Base-by-base conservation (phyloP, 2,797 vertebrate genomes). In the Chloroceryle inda region DNA sequence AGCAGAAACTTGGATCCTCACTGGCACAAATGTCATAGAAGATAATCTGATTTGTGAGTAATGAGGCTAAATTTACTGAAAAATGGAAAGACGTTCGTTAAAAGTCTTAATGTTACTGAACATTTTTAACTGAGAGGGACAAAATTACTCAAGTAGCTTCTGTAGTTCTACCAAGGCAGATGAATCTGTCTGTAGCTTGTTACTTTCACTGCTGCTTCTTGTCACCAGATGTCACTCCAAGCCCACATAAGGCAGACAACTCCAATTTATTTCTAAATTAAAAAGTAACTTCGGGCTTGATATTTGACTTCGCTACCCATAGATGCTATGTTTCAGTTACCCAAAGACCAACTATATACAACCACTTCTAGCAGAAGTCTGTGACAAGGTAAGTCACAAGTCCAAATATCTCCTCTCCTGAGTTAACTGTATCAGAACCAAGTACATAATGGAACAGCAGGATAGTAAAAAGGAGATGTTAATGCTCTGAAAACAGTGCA, bases 161-260 rank as follows among this genome's bases (percentile, higher is more conserved):
- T 85, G n/a, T 7, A 3, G 0, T 29, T 77, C 35, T 17, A 11
- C 14, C 23, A 15, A 21, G 13, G 13, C 0, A 0, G 7, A 20
- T 18, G 4, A 22, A 47, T 22, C 13, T 7, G 35, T 9, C 17
- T 62, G n/a, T 23, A 33, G 47, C 18, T n/a, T 1, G 0, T 19
- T 62, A 11, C 24, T 52, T 56, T 89, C 33, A 12, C 20, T 69
- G 52, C 5, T 61, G 44, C 16, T 52, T 69, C 2, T 0, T 1
- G 66, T 45, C 96, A 85, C 91, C 18, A 95, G 96, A 63, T 94
- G 96, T 76, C 96, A 17, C 76, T 56, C 79, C 29, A 67, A 69
- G 53, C 1, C 83, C 69, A 76, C 26, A 26, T 4, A 69, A 67
- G 13, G 11, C 22, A 59, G 12, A 24, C 13, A 17, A 2, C 2